These are phyloP conservation scores for Atethmia centrago DNA, from an alignment of 2,888 invertebrate species.

Conservation along the genomic window DNA sequence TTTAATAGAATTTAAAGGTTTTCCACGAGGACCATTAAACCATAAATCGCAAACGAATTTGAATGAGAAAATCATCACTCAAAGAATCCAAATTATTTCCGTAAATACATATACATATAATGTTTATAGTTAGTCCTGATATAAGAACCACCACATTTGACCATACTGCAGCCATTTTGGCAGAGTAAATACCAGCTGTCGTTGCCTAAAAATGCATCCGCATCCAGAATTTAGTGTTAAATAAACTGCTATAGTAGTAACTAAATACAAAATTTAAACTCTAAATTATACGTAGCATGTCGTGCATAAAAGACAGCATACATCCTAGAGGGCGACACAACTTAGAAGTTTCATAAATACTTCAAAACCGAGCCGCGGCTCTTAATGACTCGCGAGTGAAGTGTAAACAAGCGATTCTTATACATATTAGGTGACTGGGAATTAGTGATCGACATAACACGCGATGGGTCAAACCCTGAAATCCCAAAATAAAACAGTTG, in stretches of 20 bases:
- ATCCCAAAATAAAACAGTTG: too few relatives aligned
- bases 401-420: neutral
- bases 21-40: too few relatives aligned
- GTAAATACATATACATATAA: neutral
- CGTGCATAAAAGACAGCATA: neutral
- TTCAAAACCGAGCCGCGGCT: neutral
- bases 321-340: neutral
- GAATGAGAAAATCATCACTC: neutral
- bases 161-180: neutral
- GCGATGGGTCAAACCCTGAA: too few relatives aligned
- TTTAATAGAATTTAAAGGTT: neutral
- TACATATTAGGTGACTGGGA: neutral
- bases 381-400: neutral
- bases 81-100: neutral
- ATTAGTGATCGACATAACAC: too few relatives aligned
- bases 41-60: neutral
- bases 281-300: neutral
- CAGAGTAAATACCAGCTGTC: slow-evolving; percentile 16
- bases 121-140: neutral
- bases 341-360: neutral
- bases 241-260: neutral
- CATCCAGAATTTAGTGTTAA: slow-evolving; percentile 14
- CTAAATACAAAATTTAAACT: slow-evolving; percentile 8
- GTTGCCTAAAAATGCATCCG: neutral
- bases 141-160: slow-evolving; percentile 1